Evolutionary conservation across 2,888 invertebrate species (phyloP), one percentile per base, ranked within the genome.

Genomic region (Branchellion lobata): DNA sequence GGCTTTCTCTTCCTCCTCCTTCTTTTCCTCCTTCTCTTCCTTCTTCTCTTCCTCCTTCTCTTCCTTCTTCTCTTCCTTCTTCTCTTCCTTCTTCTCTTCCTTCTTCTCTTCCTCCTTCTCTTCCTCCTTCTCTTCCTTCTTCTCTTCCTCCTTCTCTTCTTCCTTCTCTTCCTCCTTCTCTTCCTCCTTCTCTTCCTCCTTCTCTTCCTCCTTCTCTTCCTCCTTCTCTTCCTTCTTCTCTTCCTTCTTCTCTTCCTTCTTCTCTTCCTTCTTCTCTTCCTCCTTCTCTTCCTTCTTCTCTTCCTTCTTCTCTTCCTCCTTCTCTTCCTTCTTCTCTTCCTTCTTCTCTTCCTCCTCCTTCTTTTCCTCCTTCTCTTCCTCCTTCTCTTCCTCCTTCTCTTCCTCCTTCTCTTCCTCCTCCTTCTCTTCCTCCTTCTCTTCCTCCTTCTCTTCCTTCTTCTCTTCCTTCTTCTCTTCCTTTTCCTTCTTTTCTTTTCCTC

Each of bases 371-470:
- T 65, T 27, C 24, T 29, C 27, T 69, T 69, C 69, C 14, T 69
- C 69, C 14, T 69, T 33, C 33, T 69, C 69, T 24, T 69, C 69
- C 14, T 69, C 69, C 31, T 69, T 2, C 1, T 69, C 69, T 21
- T 29, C 69, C 21, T 31, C 29, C 24, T 69, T 31, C 31, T 69
- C 31, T 24, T 69, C 69, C 31, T 31, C 24, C 14, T 1, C 27
- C 24, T 24, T 51, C 53, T 51, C 53, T 51, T 21, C 21, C 53
- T 51, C 53, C 21, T 21, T 51, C 53, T 51, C 53, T 51, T 21
- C 21, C 53, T 51, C 53, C 21, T 21, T 51, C 53, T 51, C 53
- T 51, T 21, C 21, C 53, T 51, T 21, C 21, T 21, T 51, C 53
- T 51, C 53, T 51, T 21, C 21, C 53, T 51, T 21, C 21, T 51